Percentiles rank a stretch among this genome's conserved stretches.
Evolutionary conservation across 2,797 vertebrate genomes (phyloP).

Genomic region (Gallinago solitaria): DNA sequence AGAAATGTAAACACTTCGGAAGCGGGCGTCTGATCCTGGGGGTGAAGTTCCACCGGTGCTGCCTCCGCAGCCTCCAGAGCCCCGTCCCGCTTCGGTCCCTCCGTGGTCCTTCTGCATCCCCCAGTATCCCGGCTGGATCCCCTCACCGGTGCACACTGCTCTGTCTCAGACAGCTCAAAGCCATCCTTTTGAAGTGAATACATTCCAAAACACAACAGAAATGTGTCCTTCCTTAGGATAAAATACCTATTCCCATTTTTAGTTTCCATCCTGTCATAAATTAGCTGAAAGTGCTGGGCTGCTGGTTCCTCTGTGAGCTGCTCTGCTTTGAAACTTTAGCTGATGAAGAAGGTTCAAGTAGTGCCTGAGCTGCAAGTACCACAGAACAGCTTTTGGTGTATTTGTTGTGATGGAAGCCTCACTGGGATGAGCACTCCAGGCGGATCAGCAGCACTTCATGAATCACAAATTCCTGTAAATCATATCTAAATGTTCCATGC

Average conservation of each 20-base stretch:
- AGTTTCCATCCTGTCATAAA: not conserved
- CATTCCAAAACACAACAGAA: not conserved
- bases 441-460: not conserved
- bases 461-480: not conserved
- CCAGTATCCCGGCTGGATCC: accelerated
- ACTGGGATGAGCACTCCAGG: not conserved
- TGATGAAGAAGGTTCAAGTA: not conserved
- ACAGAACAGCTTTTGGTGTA: not conserved
- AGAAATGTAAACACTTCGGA: not conserved
- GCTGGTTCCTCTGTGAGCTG: not conserved
- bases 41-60: not conserved
- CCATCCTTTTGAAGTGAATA: not conserved
- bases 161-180: not conserved
- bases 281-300: not conserved
- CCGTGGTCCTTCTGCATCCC: accelerated
- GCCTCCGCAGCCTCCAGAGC: not conserved
- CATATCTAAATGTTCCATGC: conserved; percentile 76
- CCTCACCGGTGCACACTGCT: not conserved
- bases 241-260: not conserved
- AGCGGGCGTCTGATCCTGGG: too few relatives aligned
- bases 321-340: not conserved
- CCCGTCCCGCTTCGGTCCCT: not conserved
- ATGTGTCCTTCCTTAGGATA: not conserved
- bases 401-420: not conserved
- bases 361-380: not conserved